Evolutionary conservation across 1,140 invertebrate species (phyloP).

Genomic region (Oryctes rhinoceros): DNA sequence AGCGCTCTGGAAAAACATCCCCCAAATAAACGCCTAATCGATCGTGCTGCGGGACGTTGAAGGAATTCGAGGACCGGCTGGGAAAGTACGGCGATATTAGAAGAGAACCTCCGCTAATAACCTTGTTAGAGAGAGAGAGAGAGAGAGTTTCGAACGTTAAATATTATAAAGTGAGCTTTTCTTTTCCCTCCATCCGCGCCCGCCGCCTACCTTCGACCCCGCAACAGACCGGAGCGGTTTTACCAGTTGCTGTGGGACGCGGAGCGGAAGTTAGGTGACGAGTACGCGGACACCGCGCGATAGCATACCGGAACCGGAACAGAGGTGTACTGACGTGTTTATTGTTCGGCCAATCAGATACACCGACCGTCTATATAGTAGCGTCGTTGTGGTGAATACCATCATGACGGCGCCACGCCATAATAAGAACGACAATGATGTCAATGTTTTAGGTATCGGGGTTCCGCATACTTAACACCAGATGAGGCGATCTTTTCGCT

Average conservation of each 20-base stretch:
- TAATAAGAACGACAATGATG: slow-evolving; percentile 32
- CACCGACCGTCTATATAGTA: background rate
- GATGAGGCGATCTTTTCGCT: too few relatives aligned
- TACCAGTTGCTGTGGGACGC: slow-evolving; percentile 2
- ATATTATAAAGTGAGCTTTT: slow-evolving; percentile 23
- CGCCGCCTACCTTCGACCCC: background rate
- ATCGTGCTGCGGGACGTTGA: background rate
- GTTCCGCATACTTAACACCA: background rate
- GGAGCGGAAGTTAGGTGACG: slow-evolving; percentile 23
- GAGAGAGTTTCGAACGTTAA: slow-evolving; percentile 8
- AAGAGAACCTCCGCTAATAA: background rate
- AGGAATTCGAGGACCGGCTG: background rate
- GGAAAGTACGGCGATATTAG: background rate
- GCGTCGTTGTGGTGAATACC: slow-evolving; percentile 21
- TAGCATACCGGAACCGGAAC: slow-evolving; percentile 37
- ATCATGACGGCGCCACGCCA: background rate
- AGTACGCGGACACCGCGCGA: slow-evolving; percentile 6
- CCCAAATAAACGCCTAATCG: background rate
- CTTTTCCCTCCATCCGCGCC: background rate
- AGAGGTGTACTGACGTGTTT: slow-evolving; percentile 41
- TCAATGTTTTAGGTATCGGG: slow-evolving; percentile 1
- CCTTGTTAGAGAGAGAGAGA: slow-evolving; percentile 30
- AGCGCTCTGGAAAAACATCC: background rate
- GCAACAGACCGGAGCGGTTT: background rate
- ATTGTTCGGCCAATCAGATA: slow-evolving; percentile 38